Base-by-base conservation (phyloP, 2,113 vertebrate genomes). In the Chaetorhynchus papuensis region DNA sequence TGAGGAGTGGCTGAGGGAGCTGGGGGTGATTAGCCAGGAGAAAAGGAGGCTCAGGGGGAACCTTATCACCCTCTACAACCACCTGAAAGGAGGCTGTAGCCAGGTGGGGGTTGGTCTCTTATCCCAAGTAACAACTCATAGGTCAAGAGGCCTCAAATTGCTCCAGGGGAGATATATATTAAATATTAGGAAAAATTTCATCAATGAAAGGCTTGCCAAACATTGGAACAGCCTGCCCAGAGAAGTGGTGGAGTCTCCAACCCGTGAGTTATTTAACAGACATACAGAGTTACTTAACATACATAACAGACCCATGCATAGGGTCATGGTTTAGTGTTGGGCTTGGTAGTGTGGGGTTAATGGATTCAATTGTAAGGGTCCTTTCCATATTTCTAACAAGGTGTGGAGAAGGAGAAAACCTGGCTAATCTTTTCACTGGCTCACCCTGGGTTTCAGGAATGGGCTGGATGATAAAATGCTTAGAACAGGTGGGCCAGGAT, bases 401-500 rank as follows among this genome's bases (percentile, higher is more conserved):
- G 10, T 30, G 23, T 59, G 27, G 23, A 65, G 9, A 61, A 60
- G 14, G 10, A 22, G 15, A 54, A 92, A 83, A 26, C 19, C 28
- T 27, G 31, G 39, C 17, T 37, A n/a, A 33, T 44, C n/a, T 75
- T 91, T 28, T 52, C 24, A 30, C 26, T 63, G 39, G 31, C 21
- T 83, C 24, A 31, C 19, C 18, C 56, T 30, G 10, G 39, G 19
- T 28, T 79, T 91, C 52, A 70, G 28, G 39, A 71, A 66, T 8
- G 33, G 28, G 19, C 9, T 49, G 31, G 19, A 70, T 33, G 47
- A 71, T 13, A 6, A 86, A 80, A 19, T 35, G 16, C 84, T 60
- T 53, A 33, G 5, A 63, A 24, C 8, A 50, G 72, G 19, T 0
- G 0, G 31, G 37, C 17, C 5, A 4, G 42, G 44, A 83, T 39